A percentile compares a stretch with the other conserved stretches of the same genome.
Conservation (phyloP, 2,888 invertebrate species). For the Mactromeris polynyma region DNA sequence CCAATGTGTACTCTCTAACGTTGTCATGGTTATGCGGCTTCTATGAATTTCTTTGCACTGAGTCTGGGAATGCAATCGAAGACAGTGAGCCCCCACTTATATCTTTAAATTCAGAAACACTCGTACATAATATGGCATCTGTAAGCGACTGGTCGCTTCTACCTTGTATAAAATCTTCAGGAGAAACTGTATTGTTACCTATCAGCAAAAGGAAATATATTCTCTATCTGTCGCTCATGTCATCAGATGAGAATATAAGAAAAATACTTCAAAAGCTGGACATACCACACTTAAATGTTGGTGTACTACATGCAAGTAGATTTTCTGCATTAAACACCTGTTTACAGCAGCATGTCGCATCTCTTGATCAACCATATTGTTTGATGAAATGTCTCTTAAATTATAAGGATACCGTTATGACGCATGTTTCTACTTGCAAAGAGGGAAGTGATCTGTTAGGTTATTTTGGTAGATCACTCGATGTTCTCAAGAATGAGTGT, state of each 20-base stretch:
- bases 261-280: slow-evolving; percentile 7
- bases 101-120: not conserved
- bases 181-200: slow-evolving; percentile 1
- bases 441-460: slow-evolving; percentile 10
- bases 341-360: slow-evolving; percentile 1
- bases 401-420: not conserved
- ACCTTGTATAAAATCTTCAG: not conserved
- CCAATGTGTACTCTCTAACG: not conserved
- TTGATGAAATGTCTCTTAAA: slow-evolving; percentile 23
- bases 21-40: slow-evolving; percentile 14
- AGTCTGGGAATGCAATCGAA: not conserved
- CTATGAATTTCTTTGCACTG: slow-evolving; percentile 23
- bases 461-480: not conserved
- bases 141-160: slow-evolving; percentile 27
- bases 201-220: not conserved
- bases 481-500: not conserved
- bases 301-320: not conserved
- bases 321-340: not conserved
- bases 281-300: not conserved
- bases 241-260: not conserved
- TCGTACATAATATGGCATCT: not conserved
- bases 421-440: not conserved
- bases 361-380: slow-evolving; percentile 5
- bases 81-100: not conserved
- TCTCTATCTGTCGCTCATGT: not conserved